Conservation (phyloP, 1,140 invertebrate species). For the Lepidurus couesii region DNA sequence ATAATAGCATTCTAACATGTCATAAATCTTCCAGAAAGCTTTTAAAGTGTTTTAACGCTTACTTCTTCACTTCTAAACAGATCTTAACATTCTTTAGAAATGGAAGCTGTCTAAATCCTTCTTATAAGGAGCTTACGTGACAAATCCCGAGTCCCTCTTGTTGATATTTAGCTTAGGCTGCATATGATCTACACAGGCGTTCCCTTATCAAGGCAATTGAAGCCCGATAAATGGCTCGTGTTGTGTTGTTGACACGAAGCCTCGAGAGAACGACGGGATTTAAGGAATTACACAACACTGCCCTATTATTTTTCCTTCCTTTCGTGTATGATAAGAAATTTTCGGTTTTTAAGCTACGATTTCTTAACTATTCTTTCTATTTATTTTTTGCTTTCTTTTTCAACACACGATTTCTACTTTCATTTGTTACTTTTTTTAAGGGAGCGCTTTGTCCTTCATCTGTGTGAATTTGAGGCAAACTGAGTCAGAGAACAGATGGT, state of each 20-base stretch:
- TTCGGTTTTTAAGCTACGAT: too few species aligned
- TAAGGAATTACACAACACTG: neutral
- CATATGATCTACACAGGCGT: neutral
- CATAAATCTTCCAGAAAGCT: neutral
- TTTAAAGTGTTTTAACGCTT: too few species aligned
- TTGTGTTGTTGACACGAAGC: neutral
- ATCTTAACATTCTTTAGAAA: too few species aligned
- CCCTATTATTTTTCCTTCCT: too few species aligned
- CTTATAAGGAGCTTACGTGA: neutral
- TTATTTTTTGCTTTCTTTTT: too few species aligned
- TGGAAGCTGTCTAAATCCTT: too few species aligned
- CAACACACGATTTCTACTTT: too few species aligned
- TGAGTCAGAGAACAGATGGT: conserved; percentile 14
- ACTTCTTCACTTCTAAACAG: too few species aligned
- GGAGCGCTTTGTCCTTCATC: neutral
- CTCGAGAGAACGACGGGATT: neutral
- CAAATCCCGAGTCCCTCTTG: neutral
- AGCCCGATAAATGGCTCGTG: conserved; percentile 2
- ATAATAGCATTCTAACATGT: neutral
- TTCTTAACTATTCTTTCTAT: too few species aligned
- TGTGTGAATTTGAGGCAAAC: neutral
- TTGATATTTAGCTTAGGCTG: neutral
- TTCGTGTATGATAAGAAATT: too few species aligned
- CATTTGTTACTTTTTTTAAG: neutral
- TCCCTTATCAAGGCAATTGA: neutral